Evolutionary conservation across 2,888 invertebrate genomes (phyloP).

Genomic region (Philopedon plagiatum): DNA sequence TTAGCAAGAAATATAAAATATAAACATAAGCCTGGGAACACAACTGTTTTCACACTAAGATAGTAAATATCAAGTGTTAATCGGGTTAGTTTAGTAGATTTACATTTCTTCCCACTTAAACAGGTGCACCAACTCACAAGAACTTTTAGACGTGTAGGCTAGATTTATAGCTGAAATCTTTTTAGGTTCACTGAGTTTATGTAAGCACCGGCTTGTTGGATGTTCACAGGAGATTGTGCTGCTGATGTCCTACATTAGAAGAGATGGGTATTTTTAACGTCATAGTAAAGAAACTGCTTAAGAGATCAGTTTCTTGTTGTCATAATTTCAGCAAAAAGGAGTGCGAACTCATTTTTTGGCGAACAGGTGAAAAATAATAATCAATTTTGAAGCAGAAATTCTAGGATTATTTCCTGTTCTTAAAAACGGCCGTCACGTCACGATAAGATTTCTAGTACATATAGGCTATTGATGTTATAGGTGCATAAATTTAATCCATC

Average conservation of each 20-base stretch:
- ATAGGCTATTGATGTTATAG: no score
- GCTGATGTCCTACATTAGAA: not conserved
- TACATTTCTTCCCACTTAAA: conserved; percentile 49
- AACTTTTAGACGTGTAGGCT: conserved; percentile 37
- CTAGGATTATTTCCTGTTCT: no score
- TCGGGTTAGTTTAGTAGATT: conserved; percentile 48
- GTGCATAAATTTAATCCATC: no score
- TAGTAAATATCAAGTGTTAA: conserved; percentile 41
- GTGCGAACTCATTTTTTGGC: no score
- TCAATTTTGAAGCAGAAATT: no score
- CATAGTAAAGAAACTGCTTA: no score
- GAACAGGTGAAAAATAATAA: no score
- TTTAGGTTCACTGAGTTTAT: conserved; percentile 28
- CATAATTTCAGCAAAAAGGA: no score
- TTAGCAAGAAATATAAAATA: conserved; percentile 18
- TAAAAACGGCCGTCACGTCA: no score
- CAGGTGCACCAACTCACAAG: conserved; percentile 42
- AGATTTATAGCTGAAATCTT: conserved; percentile 39
- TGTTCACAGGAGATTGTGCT: conserved; percentile 1
- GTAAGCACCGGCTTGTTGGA: conserved; percentile 20
- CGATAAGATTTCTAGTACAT: no score
- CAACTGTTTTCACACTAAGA: conserved; percentile 7
- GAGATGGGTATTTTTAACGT: not conserved
- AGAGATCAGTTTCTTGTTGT: no score
- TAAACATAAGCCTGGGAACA: conserved; percentile 33